Evolutionary conservation across 1,140 invertebrate genomes (phyloP).

Genomic region (Charaxes varanes): DNA sequence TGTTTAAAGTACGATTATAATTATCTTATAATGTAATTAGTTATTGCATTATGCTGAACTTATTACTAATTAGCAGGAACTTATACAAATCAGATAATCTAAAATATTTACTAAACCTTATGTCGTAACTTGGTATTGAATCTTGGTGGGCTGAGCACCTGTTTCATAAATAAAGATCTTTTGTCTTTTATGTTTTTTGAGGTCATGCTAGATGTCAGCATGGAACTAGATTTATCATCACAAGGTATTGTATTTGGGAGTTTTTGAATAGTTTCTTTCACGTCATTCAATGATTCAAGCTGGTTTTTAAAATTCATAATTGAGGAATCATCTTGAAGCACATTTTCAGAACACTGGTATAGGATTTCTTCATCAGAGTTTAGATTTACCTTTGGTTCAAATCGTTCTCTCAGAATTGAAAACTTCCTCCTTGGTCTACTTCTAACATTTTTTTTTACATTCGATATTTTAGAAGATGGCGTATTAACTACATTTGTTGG

Average conservation of each 20-base stretch:
- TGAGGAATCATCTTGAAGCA: conserved; percentile 31
- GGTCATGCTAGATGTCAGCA: conserved; percentile 27
- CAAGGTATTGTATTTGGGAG: conserved; percentile 31
- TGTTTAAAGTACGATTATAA: conserved; percentile 18
- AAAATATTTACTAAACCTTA: conserved; percentile 36
- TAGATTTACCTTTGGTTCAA: conserved; percentile 73
- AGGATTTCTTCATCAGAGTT: conserved; percentile 67
- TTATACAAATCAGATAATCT: conserved; percentile 15
- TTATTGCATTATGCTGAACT: conserved; percentile 6
- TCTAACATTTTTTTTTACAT: conserved; percentile 56
- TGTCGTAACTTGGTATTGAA: conserved; percentile 67
- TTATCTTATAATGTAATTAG: conserved; percentile 11
- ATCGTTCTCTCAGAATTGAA: conserved; percentile 76
- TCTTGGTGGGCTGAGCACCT: conserved; percentile 76
- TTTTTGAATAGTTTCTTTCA: conserved; percentile 28
- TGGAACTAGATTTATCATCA: conserved; percentile 36
- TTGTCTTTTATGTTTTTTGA: conserved; percentile 73
- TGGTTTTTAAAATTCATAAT: conserved; percentile 48
- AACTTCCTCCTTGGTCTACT: conserved; percentile 76
- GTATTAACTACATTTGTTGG: conserved; percentile 32
- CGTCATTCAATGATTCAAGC: conserved; percentile 39
- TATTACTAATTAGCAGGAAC: conserved; percentile 27
- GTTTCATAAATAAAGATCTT: conserved; percentile 75
- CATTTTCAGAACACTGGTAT: conserved; percentile 51
- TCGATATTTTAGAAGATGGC: conserved; percentile 40